Evolutionary conservation across 2,113 vertebrate species (phyloP).

Genomic region (Amazona vittata): DNA sequence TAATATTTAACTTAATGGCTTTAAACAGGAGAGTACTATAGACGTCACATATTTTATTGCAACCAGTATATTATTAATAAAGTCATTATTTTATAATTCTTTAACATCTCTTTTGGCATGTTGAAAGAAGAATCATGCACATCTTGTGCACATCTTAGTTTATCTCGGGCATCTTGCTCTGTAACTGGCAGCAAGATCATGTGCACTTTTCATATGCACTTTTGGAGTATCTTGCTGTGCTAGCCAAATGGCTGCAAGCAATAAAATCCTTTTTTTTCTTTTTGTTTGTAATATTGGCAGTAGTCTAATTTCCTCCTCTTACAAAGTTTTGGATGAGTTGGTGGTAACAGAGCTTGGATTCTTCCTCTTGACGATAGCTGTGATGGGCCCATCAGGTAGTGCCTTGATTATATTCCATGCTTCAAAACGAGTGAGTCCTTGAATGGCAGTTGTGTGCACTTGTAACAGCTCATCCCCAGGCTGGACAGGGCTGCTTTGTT

Average conservation of each 20-base stretch:
- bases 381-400: constrained; percentile 84
- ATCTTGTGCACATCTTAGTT: neutral
- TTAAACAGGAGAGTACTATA: neutral
- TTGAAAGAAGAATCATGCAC: neutral
- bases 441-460: constrained; percentile 76
- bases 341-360: neutral
- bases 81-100: constrained; percentile 10
- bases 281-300: neutral
- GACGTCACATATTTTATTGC: neutral
- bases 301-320: neutral
- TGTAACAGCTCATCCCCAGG: constrained; percentile 87
- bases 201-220: neutral
- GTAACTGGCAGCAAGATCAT: neutral
- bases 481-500: constrained; percentile 78
- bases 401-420: constrained; percentile 91
- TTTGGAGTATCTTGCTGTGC: neutral
- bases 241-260: neutral
- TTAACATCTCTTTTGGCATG: neutral
- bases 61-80: constrained; percentile 18
- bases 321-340: constrained; percentile 7
- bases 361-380: constrained; percentile 75
- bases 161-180: neutral
- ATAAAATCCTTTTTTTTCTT: neutral
- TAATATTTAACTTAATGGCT: neutral
- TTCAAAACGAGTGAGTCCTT: constrained; percentile 91